Percentiles rank a stretch among this genome's conserved stretches.
Conservation (phyloP, 2,113 vertebrate species). For the Albula goreensis region DNA sequence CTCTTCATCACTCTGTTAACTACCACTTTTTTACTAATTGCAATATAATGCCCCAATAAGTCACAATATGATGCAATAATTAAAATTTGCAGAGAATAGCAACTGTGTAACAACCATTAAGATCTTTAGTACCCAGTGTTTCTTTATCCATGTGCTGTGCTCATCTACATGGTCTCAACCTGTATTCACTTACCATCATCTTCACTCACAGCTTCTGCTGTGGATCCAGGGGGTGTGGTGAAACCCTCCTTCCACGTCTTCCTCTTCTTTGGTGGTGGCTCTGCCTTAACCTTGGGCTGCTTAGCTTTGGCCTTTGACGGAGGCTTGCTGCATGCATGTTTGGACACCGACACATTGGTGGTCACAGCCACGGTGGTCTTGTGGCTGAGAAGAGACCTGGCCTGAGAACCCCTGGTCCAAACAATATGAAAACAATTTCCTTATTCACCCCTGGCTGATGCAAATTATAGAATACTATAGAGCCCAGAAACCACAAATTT, state of each 20-base stretch:
- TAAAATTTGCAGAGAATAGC: no score
- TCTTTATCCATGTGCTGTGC: no score
- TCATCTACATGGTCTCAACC: background rate
- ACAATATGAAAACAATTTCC: background rate
- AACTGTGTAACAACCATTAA: no score
- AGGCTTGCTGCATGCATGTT: constrained; percentile 73
- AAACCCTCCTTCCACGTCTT: constrained; percentile 96
- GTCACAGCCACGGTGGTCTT: constrained; percentile 37
- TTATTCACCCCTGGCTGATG: background rate
- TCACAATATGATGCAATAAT: no score
- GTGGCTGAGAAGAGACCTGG: constrained; percentile 67
- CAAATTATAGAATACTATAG: no score
- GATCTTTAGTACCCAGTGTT: no score
- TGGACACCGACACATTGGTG: constrained; percentile 58
- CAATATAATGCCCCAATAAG: no score
- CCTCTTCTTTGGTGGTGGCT: constrained; percentile 96
- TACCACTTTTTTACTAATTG: no score
- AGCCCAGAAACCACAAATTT: no score
- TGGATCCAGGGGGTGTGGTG: constrained; percentile 81
- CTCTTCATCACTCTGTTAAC: no score
- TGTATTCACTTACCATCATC: constrained; percentile 75
- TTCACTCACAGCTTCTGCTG: constrained; percentile 81
- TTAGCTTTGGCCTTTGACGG: constrained; percentile 82
- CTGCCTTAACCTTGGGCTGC: constrained; percentile 84
- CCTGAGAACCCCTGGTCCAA: constrained; percentile 63